Percentiles rank a stretch among this genome's conserved stretches.
Evolutionary conservation across 2,888 invertebrate genomes (phyloP).

Genomic region (Sepiola atlantica): DNA sequence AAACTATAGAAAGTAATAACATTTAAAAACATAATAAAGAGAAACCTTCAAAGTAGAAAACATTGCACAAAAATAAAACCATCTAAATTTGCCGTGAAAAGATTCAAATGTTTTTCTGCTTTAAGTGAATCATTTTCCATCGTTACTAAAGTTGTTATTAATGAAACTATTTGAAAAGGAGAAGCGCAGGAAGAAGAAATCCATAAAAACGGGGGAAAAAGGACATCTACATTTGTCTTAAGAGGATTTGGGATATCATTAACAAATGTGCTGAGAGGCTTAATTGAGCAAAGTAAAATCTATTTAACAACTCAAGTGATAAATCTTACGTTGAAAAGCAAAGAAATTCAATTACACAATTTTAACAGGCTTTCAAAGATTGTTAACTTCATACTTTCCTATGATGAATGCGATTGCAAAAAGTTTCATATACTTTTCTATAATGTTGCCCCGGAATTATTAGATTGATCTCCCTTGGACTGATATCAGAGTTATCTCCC

Average conservation of each 20-base stretch:
- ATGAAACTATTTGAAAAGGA: neutral
- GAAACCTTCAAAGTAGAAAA: neutral
- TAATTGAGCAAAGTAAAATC: neutral
- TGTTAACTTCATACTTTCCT: neutral
- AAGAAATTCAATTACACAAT: neutral
- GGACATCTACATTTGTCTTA: neutral
- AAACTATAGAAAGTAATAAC: too few species aligned
- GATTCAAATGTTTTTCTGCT: neutral
- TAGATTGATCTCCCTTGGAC: too few species aligned
- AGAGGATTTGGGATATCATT: neutral
- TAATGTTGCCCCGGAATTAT: neutral
- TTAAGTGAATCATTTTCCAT: neutral
- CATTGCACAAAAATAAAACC: neutral
- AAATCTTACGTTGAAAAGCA: neutral
- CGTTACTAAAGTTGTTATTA: neutral
- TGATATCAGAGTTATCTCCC: too few species aligned
- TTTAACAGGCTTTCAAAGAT: neutral
- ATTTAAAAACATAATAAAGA: neutral
- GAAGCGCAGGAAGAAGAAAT: neutral
- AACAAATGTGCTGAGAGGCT: neutral
- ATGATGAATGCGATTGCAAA: neutral
- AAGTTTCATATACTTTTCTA: neutral
- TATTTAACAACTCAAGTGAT: neutral
- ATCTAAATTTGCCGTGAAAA: neutral
- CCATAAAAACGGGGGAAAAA: neutral